Evolutionary conservation across 1,140 invertebrate species (phyloP).

Genomic region (Drosophila ananassae): DNA sequence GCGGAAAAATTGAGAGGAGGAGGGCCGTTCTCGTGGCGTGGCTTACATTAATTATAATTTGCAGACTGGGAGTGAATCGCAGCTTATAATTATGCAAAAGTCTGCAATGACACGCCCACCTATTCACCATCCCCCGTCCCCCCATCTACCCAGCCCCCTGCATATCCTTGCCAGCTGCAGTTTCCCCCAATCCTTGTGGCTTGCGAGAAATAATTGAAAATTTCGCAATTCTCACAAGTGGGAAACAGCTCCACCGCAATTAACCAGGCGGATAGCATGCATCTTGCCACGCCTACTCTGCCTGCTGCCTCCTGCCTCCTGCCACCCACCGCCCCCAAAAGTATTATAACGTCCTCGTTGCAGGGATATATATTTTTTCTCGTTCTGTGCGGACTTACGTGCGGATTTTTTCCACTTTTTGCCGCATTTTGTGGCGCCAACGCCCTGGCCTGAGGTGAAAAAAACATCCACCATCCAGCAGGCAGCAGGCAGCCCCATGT

Average conservation of each 20-base stretch:
- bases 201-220: conserved; percentile 76
- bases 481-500: conserved; percentile 1
- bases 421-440: conserved; percentile 48
- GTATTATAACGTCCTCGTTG: conserved; percentile 33
- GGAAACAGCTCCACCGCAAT: conserved; percentile 75
- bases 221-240: conserved; percentile 81
- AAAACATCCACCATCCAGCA: background rate
- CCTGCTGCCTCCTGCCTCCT: conserved; percentile 29
- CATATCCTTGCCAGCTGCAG: background rate
- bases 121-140: background rate
- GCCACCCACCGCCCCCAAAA: conserved; percentile 37
- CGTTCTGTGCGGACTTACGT: conserved; percentile 14
- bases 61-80: conserved; percentile 63
- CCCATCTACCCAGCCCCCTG: background rate
- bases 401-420: conserved; percentile 42
- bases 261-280: conserved; percentile 67
- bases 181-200: conserved; percentile 17
- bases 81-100: conserved; percentile 77
- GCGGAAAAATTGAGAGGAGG: background rate
- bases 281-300: conserved; percentile 46
- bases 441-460: conserved; percentile 64
- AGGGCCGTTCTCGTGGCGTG: conserved; percentile 17
- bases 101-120: conserved; percentile 45
- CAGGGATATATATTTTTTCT: conserved; percentile 8
- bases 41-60: conserved; percentile 71